Evolutionary conservation across 1,140 invertebrate genomes (phyloP).

Genomic region (Diabrotica undecimpunctata): DNA sequence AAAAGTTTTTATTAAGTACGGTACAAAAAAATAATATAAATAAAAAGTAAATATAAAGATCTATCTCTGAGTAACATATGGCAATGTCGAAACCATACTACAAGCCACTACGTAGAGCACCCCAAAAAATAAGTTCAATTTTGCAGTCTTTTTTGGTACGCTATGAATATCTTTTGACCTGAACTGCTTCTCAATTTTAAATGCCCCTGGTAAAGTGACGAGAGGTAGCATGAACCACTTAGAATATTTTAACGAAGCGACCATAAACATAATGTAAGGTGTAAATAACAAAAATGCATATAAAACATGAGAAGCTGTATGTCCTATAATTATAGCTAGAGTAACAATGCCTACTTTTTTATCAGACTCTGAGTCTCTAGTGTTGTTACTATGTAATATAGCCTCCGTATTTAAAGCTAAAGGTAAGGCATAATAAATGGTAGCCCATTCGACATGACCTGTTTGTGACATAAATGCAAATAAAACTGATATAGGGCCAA

Average conservation of each 20-base stretch:
- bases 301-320: slow-evolving; percentile 83
- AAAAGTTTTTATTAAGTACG: slow-evolving; percentile 13
- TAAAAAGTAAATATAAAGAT: slow-evolving; percentile 18
- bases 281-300: slow-evolving; percentile 88
- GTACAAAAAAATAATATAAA: slow-evolving; percentile 29
- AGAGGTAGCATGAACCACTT: slow-evolving; percentile 85
- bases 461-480: slow-evolving; percentile 92
- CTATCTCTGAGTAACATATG: slow-evolving; percentile 48
- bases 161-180: slow-evolving; percentile 70
- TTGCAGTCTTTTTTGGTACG: slow-evolving; percentile 84
- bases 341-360: slow-evolving; percentile 85
- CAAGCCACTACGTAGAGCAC: slow-evolving; percentile 82
- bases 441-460: slow-evolving; percentile 77
- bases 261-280: slow-evolving; percentile 86
- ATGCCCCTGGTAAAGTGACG: slow-evolving; percentile 80
- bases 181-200: slow-evolving; percentile 87
- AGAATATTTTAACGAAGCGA: slow-evolving; percentile 77
- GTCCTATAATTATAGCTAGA: slow-evolving; percentile 88
- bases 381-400: slow-evolving; percentile 93
- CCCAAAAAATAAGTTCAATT: slow-evolving; percentile 87
- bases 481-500: slow-evolving; percentile 91
- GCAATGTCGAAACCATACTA: slow-evolving; percentile 58
- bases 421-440: slow-evolving; percentile 90
- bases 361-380: slow-evolving; percentile 83
- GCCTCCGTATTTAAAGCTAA: slow-evolving; percentile 92